A percentile compares a stretch with the other conserved stretches of the same genome.
Conservation (phyloP, 1,140 invertebrate species). For the Leptinotarsa texana region DNA sequence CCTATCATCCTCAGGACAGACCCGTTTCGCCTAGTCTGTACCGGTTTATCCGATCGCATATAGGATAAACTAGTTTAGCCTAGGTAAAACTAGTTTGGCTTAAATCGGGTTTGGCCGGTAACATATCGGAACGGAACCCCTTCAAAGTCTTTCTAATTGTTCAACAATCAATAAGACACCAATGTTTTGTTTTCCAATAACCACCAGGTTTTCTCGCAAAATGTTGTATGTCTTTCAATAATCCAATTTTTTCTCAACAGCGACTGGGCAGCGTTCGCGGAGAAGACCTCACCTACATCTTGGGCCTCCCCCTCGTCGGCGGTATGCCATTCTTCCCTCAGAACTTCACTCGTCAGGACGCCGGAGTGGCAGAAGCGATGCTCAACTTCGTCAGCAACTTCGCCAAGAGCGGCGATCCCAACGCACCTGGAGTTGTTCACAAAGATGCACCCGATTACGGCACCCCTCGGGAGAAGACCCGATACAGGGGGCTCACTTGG, state of each 20-base stretch:
- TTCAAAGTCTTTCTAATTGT: neutral
- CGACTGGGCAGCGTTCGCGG: conserved; percentile 79
- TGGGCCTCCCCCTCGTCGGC: conserved; percentile 82
- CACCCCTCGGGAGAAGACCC: conserved; percentile 63
- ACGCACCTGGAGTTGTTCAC: conserved; percentile 60
- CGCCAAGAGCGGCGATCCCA: conserved; percentile 75
- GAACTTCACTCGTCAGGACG: conserved; percentile 77
- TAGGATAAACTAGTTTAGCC: too few relatives aligned
- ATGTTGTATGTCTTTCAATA: too few relatives aligned
- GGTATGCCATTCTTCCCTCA: conserved; percentile 65
- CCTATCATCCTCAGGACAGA: too few relatives aligned
- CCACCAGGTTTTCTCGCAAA: too few relatives aligned
- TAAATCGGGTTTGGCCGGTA: too few relatives aligned
- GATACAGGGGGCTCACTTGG: conserved; percentile 66
- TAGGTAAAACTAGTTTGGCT: too few relatives aligned
- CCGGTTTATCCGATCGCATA: too few relatives aligned
- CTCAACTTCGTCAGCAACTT: conserved; percentile 77
- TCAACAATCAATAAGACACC: neutral
- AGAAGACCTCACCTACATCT: conserved; percentile 84
- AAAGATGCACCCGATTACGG: conserved; percentile 60
- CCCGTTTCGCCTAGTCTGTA: too few relatives aligned
- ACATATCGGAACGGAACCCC: too few relatives aligned
- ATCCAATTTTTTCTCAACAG: conserved; percentile 55
- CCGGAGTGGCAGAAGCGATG: conserved; percentile 73
- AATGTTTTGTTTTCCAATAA: too few relatives aligned